Evolutionary conservation across 2,888 invertebrate genomes (phyloP), one percentile per base, ranked within the genome.

Genomic region (Blastobasis adustella): DNA sequence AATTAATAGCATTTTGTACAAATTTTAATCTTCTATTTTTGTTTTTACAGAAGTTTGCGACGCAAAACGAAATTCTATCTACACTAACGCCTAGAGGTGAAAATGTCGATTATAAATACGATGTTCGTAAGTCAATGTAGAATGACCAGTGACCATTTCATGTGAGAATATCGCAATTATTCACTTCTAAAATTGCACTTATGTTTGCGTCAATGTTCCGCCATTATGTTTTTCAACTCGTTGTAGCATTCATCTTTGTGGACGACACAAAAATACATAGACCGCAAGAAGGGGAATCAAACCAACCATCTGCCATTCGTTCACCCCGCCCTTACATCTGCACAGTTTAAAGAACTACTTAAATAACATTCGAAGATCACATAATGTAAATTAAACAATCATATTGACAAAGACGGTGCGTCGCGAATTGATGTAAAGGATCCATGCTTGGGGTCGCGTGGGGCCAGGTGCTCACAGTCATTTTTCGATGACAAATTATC

Each of bases 361-460:
- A 83, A 82, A 86, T 74, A 79, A 66, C 63, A 74, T 84, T 82
- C 71, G 71, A 83, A 84, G 83, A 85, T 85, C 82, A 86, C 83
- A 85, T 86, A 84, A 86, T 84, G 76, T 84, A 83, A 81, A 85
- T 86, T 85, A 84, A 86, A 88, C 81, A 83, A 79, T 75, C 80
- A 73, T 76, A 76, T 77, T 81, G 73, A 81, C 77, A 82, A 82
- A 76, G 76, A 76, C 74, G 73, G 73, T 68, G 83, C 82, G 82
- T 82, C 71, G 76, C 85, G 74, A 86, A 88, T 87, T 65, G 63
- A 51, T 56, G 60, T 61, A 67, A 66, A 54, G 38, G 48, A 42
- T 45, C 59, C 55, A 52, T 57, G 60, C 68, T 69, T 61, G 67
- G 86, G 86, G 84, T 80, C 82, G 82, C 79, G 79, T 76, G 77